These are phyloP conservation scores for Ophthalmolycus amberensis DNA, from an alignment of 2,113 vertebrate genomes.

Conservation along the genomic window DNA sequence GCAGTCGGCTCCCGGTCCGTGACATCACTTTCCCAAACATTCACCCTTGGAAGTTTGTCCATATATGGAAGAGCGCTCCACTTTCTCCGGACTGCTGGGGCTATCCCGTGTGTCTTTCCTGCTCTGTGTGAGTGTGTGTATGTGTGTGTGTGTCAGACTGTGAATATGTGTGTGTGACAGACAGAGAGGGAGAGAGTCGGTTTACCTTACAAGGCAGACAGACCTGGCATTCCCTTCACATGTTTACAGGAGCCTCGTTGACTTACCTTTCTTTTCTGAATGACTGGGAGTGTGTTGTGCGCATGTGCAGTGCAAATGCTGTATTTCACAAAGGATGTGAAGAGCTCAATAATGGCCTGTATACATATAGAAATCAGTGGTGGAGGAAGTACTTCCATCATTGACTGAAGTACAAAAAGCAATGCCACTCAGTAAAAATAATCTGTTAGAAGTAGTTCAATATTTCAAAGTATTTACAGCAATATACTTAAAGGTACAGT, in stretches of 20 bases:
- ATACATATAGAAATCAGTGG: background rate
- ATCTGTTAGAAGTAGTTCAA: background rate
- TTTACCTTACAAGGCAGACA: constrained; percentile 84
- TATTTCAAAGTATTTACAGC: background rate
- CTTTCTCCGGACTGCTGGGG: constrained; percentile 68
- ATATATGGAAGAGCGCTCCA: constrained; percentile 78
- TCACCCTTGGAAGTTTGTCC: constrained; percentile 81
- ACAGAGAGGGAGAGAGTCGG: constrained; percentile 26
- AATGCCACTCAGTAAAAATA: background rate
- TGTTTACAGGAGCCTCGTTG: constrained; percentile 54
- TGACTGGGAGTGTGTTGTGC: constrained; percentile 9
- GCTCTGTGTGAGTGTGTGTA: constrained; percentile 1
- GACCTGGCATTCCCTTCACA: constrained; percentile 58
- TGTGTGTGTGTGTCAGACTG: constrained; percentile 2
- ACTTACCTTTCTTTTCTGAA: constrained; percentile 65
- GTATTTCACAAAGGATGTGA: background rate
- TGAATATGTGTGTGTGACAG: constrained; percentile 13
- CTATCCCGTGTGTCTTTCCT: constrained; percentile 57
- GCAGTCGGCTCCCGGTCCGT: constrained; percentile 65
- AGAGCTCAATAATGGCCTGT: background rate
- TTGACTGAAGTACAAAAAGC: background rate
- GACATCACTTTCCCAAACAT: constrained; percentile 85
- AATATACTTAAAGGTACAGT: background rate
- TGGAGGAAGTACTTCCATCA: background rate
- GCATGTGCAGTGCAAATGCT: background rate